phyloP scores from a whole-genome alignment of 2,888 invertebrate species.

The Stegophylla sp. region DNA sequence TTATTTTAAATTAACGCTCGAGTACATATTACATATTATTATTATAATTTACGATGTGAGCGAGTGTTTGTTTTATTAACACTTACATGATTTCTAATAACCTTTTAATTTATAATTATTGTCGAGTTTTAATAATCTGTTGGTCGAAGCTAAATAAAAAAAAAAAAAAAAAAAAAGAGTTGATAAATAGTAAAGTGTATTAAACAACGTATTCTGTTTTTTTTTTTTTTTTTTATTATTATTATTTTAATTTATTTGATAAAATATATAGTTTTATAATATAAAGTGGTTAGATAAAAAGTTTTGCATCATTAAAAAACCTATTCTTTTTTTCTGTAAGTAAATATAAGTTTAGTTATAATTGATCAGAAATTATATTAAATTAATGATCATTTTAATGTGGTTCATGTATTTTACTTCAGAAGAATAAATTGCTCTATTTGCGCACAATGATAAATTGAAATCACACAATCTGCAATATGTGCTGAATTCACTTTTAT shows the following conservation, averaged over 20 bases:
- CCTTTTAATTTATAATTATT: conserved; percentile 46
- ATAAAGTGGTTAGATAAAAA: conserved; percentile 37
- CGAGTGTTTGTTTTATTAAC: conserved; percentile 31
- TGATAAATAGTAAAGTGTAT: conserved; percentile 45
- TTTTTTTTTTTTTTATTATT: conserved; percentile 46
- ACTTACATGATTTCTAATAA: conserved; percentile 46
- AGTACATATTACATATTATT: background rate
- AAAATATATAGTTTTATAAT: conserved; percentile 22
- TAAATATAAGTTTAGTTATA: conserved; percentile 8
- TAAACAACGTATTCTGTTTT: conserved; percentile 39
- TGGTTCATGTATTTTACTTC: background rate
- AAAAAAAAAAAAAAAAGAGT: conserved; percentile 18
- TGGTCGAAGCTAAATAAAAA: conserved; percentile 43
- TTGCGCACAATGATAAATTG: background rate
- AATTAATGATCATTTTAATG: background rate
- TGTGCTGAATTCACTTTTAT: background rate
- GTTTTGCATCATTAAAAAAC: conserved; percentile 21
- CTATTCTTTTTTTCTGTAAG: background rate
- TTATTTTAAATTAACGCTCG: too few relatives aligned
- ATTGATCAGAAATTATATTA: background rate
- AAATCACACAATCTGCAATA: background rate
- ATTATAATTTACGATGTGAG: background rate
- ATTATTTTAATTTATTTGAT: conserved; percentile 41
- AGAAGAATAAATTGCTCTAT: background rate
- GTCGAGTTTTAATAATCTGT: conserved; percentile 37